Evolutionary conservation across 2,888 invertebrate genomes (phyloP).

Genomic region (Drosophila koepferae): DNA sequence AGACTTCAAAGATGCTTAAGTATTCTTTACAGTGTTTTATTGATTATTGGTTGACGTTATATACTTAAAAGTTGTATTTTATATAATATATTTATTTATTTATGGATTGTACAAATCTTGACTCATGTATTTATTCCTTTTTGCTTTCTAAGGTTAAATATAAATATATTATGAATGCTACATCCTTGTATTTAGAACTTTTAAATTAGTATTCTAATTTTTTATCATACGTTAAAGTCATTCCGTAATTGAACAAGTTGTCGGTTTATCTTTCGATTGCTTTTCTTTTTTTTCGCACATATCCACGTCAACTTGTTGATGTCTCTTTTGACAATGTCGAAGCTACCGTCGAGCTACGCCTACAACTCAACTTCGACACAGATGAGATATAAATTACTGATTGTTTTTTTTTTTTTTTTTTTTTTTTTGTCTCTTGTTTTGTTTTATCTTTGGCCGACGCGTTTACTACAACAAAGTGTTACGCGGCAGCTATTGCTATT

Average conservation of each 20-base stretch:
- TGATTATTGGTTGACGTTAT: neutral
- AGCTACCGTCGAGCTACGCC: slow-evolving; percentile 63
- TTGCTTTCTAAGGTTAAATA: neutral
- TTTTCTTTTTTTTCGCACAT: slow-evolving; percentile 15
- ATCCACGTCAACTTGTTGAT: slow-evolving; percentile 58
- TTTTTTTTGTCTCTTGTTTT: slow-evolving; percentile 19
- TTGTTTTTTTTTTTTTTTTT: slow-evolving; percentile 20
- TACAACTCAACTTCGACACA: slow-evolving; percentile 51
- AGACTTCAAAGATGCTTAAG: neutral
- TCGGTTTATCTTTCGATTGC: neutral
- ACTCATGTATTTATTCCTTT: too few species aligned
- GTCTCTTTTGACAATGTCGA: slow-evolving; percentile 43
- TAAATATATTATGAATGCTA: neutral
- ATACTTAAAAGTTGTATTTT: neutral
- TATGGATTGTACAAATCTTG: too few species aligned
- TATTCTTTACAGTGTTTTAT: neutral
- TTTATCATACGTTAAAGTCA: neutral
- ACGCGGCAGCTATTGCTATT: slow-evolving; percentile 57
- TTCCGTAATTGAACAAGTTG: neutral
- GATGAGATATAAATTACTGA: slow-evolving; percentile 52
- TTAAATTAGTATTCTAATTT: neutral
- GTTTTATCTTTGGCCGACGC: slow-evolving; percentile 47
- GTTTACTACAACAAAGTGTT: slow-evolving; percentile 55
- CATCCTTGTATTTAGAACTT: too few species aligned
- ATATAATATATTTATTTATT: too few species aligned